Percentiles rank a stretch among this genome's conserved stretches.
phyloP scores from a whole-genome alignment of 1,140 invertebrate genomes.

The Platyura marginata region DNA sequence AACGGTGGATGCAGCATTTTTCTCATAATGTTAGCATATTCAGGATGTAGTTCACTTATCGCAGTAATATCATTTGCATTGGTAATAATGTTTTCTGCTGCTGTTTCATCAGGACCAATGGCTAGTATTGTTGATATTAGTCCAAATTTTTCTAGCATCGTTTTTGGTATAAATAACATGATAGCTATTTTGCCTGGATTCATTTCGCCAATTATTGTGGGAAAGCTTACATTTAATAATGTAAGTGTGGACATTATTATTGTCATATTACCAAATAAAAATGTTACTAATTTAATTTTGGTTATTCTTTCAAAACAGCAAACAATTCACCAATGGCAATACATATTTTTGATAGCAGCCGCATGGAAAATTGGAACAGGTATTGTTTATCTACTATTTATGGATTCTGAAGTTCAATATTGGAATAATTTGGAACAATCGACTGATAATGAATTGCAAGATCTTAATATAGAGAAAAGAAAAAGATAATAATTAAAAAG shows the following conservation, averaged over 20 bases:
- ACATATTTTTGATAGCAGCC: conserved; percentile 39
- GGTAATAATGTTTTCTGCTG: conserved; percentile 39
- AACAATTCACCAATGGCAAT: conserved; percentile 43
- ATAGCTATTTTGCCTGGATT: conserved; percentile 31
- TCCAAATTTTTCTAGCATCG: conserved; percentile 43
- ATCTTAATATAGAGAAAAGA: too few species aligned
- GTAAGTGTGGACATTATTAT: conserved; percentile 23
- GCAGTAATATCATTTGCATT: conserved; percentile 39
- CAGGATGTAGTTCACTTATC: conserved; percentile 36
- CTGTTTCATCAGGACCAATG: conserved; percentile 41
- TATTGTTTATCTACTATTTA: conserved; percentile 32
- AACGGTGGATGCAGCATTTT: conserved; percentile 32
- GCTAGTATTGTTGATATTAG: conserved; percentile 41
- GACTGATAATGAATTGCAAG: too few species aligned
- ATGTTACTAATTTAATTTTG: not conserved
- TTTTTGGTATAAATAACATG: conserved; percentile 34
- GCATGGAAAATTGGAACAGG: conserved; percentile 30
- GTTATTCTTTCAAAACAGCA: conserved; percentile 28
- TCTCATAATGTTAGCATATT: conserved; percentile 35
- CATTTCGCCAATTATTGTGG: conserved; percentile 37
- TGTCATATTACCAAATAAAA: not conserved
- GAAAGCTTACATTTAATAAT: conserved; percentile 36
- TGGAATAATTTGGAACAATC: conserved; percentile 42
- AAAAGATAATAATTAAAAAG: too few species aligned
- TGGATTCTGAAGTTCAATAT: conserved; percentile 35